Conservation (phyloP, 1,140 invertebrate genomes). For the Trachymyrmex cornetzi region DNA sequence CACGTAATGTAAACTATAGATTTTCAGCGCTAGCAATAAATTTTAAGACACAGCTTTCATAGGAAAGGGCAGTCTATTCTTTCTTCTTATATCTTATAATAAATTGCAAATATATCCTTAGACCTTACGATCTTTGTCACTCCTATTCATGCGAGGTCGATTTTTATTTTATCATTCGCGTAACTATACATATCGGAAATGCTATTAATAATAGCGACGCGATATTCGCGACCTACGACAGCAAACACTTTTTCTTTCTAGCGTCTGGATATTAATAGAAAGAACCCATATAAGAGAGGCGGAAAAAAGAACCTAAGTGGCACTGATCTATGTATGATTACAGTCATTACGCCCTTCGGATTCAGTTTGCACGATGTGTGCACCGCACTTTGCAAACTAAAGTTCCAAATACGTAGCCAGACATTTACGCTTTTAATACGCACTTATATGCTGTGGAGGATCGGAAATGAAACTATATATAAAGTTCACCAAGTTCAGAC, state of each 20-base stretch:
- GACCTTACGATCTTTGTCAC: background rate
- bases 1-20: no score
- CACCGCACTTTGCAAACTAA: background rate
- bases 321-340: constrained; percentile 35
- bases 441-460: background rate
- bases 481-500: constrained; percentile 35
- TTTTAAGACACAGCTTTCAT: no score
- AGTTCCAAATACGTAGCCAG: constrained; percentile 7
- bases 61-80: no score
- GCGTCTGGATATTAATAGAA: constrained; percentile 45
- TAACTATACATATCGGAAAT: background rate
- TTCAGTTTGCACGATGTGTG: background rate
- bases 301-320: background rate
- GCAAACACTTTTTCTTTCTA: constrained; percentile 29
- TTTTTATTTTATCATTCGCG: constrained; percentile 20
- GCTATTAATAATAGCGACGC: constrained; percentile 45
- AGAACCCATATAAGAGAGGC: background rate
- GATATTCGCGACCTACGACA: constrained; percentile 20
- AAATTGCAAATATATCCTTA: background rate
- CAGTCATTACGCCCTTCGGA: constrained; percentile 12
- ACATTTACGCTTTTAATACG: constrained; percentile 23
- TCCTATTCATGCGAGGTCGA: background rate
- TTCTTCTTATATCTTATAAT: no score
- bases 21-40: no score
- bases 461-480: background rate